Base-by-base conservation (phyloP, 2,888 invertebrate genomes). In the Mythimna pallens region DNA sequence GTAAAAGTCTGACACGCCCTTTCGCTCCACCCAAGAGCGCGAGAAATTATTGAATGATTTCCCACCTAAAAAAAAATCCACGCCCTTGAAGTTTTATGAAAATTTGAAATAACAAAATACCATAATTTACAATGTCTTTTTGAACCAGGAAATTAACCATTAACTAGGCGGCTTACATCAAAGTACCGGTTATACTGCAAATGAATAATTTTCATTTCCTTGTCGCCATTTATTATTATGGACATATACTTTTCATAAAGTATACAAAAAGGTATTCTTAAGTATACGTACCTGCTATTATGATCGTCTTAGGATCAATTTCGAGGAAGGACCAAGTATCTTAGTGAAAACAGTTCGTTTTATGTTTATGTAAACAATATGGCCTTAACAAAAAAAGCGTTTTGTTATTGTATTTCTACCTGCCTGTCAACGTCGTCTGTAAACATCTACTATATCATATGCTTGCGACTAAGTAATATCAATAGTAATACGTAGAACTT, bases 161-260 rank as follows among this genome's bases (percentile, higher is more conserved):
- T 74, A 74, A 64, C 68, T 50, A 40, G 22, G 50, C 52, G 57
- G 65, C 22, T 57, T 43, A 77, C 74, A 74, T 74, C 55, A 70
- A 73, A 66, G 70, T 70, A 69, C 63, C 43, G 58, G 73, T 62
- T 64, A 55, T 47, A 61, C 43, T 62, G 47, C 54, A 64, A 78
- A 73, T 20, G 50, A 47, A 52, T 65, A 59, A 40, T 52, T 64
- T 59, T 69, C 61, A 78, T 78, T 78, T 78, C 76, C 78, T 67
- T 9, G 50, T 52, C 57, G 22, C 47, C 36, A 65, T 34, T 7
- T 64, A 59, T 63, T 70, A 59, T 55, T 59, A 55, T 34, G 12
- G 25, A 50, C 57, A 50, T 70, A 47, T 34, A 50, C 36, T 47
- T 70, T 67, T 67, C 34, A 40, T 58, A 34, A 66, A 47, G 14